Percentiles rank a stretch among this genome's conserved stretches.
These are phyloP conservation scores for Apostichopus japonicus DNA, from an alignment of 35 echinoderm and acorn worm genomes.

Conservation along the genomic window DNA sequence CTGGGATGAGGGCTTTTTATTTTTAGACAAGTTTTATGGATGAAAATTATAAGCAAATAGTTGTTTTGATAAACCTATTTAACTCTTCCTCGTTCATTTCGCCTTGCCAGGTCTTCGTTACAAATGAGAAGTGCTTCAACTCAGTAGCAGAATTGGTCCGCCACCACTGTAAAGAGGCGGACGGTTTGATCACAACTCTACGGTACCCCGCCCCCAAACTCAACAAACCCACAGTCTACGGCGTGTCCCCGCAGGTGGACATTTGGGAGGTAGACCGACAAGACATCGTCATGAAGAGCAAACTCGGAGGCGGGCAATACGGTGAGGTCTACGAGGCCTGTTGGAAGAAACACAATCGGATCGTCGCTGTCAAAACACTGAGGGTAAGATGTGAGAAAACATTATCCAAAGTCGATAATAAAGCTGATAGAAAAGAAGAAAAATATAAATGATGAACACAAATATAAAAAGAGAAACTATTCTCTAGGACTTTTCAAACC, in stretches of 20 bases:
- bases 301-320: slow-evolving; percentile 93
- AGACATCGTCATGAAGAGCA: slow-evolving; percentile 98
- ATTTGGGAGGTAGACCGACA: slow-evolving; percentile 96
- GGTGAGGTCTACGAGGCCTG: slow-evolving; percentile 97
- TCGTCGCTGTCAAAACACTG: slow-evolving; percentile 95
- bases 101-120: slow-evolving; percentile 75
- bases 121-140: slow-evolving; percentile 82
- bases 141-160: slow-evolving; percentile 89
- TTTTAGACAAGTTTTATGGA: too few relatives aligned
- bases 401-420: too few relatives aligned
- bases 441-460: too few relatives aligned
- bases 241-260: slow-evolving; percentile 87
- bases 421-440: too few relatives aligned
- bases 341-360: slow-evolving; percentile 97
- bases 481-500: too few relatives aligned
- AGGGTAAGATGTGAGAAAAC: slow-evolving; percentile 66
- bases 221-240: slow-evolving; percentile 98
- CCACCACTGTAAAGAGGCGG: slow-evolving; percentile 89
- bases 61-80: not conserved
- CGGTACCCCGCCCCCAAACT: slow-evolving; percentile 92
- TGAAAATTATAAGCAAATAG: not conserved
- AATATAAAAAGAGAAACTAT: too few relatives aligned
- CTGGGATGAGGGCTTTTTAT: too few relatives aligned
- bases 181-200: slow-evolving; percentile 94
- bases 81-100: not conserved